Evolutionary conservation across 2,888 invertebrate genomes (phyloP), one percentile per base, ranked within the genome.

Genomic region (Limnephilus auricula): DNA sequence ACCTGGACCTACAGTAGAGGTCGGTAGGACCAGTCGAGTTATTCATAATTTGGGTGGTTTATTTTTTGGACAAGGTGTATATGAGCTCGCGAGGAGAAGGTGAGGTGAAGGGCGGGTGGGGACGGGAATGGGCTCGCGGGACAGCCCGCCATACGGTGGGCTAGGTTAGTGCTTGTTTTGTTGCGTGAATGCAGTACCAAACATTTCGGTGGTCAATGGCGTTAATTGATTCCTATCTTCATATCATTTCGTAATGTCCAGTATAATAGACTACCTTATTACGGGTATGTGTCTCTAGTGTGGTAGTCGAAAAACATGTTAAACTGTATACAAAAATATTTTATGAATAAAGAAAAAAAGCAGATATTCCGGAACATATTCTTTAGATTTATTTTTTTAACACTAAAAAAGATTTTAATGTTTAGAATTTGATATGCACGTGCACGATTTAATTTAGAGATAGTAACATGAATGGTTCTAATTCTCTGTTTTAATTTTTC

Each of bases 111-210:
- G 78, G 79, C 85, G 90, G 84, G 91, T 85, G 50, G 92, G 90
- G 83, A 91, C 91, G 85, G 90, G 93, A 80, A 90, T 65, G 65
- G 90, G 85, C 82, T 83, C 90, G 91, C 91, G 90, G 92, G 92
- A 90, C 92, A 92, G 88, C 91, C 34, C 80, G 90, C 79, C 90
- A 91, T 80, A 79, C 82, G 89, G 93, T 89, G 93, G 94, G 92
- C 94, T 93, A 93, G 94, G 93, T 93, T 94, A 94, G 94, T 93
- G 93, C 93, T 94, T 94, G 93, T 89, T 91, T 89, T 89, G 91
- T 89, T 84, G 91, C 88, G 80, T 89, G 89, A 37, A 13, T 37
- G 30, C 79, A 89, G 89, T n/a, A 79, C n/a, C 40, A 40, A 40
- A 80, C 12, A 45, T 89, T 40, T 37, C 45, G 89, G 89, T 34